Conservation (phyloP, 1,140 invertebrate genomes). For the Ruditapes philippinarum region DNA sequence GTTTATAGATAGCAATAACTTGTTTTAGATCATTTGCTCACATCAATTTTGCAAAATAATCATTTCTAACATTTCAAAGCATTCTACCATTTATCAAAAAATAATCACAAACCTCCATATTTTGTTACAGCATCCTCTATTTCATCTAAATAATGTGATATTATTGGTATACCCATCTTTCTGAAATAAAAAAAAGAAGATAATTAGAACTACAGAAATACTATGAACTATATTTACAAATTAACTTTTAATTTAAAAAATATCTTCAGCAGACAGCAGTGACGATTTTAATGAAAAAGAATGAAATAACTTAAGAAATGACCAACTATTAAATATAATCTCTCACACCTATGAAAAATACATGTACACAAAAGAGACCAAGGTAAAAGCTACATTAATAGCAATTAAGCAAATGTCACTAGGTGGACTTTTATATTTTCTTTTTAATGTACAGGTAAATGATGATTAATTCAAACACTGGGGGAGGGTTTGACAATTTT, state of each 20-base stretch:
- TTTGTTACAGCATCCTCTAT: background rate
- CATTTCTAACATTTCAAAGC: background rate
- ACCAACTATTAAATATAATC: background rate
- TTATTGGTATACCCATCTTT: background rate
- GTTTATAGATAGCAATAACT: background rate
- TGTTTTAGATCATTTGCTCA: background rate
- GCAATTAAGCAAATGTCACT: no score
- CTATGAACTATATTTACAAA: background rate
- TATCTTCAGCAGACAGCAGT: background rate
- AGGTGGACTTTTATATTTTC: no score
- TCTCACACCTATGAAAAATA: background rate
- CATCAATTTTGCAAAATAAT: background rate
- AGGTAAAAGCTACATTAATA: no score
- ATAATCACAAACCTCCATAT: conserved; percentile 21
- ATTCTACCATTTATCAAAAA: background rate
- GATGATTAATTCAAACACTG: no score
- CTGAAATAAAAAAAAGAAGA: background rate
- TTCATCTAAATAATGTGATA: background rate
- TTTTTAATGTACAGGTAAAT: no score
- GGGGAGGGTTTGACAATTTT: no score
- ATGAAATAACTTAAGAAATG: no score
- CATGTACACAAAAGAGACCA: no score
- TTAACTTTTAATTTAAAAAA: background rate
- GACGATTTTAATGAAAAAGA: background rate
- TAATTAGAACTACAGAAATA: background rate